Evolutionary conservation across 1,140 invertebrate genomes (phyloP).

Genomic region (Ceratosolen solmsi): DNA sequence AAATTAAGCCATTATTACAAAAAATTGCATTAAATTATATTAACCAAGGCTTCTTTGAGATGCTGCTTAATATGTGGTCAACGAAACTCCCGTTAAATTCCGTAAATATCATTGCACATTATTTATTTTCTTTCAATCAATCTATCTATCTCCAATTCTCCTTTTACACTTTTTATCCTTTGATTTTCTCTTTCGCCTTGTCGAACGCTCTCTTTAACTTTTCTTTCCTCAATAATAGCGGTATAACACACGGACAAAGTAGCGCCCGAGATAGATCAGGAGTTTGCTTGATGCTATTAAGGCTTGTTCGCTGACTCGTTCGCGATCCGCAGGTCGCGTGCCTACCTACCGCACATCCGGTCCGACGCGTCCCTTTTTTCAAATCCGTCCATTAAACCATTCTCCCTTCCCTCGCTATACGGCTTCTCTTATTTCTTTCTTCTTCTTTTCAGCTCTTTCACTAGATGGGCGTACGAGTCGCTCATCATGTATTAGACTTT

Average conservation of each 20-base stretch:
- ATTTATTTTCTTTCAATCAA: not conserved
- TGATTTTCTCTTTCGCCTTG: not conserved
- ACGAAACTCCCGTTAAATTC: not conserved
- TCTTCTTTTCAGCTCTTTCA: not conserved
- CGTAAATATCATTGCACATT: not conserved
- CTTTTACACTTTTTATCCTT: not conserved
- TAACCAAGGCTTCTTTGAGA: too few species aligned
- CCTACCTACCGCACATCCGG: slow-evolving; percentile 33
- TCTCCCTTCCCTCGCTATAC: not conserved
- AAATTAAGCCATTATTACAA: too few species aligned
- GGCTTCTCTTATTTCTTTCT: not conserved
- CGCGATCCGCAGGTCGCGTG: slow-evolving; percentile 17
- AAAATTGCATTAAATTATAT: too few species aligned
- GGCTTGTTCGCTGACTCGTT: slow-evolving; percentile 15
- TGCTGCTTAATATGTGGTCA: too few species aligned
- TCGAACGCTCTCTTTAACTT: not conserved
- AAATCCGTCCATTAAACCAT: slow-evolving; percentile 22
- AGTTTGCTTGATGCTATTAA: slow-evolving; percentile 28
- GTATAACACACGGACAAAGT: slow-evolving; percentile 11
- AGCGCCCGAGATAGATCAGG: not conserved
- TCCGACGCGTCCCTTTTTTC: slow-evolving; percentile 25
- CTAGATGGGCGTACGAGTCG: too few species aligned
- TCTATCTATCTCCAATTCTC: not conserved
- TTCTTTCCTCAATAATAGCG: slow-evolving; percentile 22
- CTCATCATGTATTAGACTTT: slow-evolving; percentile 9